A percentile compares a stretch with the other conserved stretches of the same genome.
Conservation (phyloP, 2,113 vertebrate species). For the Salvator merianae region DNA sequence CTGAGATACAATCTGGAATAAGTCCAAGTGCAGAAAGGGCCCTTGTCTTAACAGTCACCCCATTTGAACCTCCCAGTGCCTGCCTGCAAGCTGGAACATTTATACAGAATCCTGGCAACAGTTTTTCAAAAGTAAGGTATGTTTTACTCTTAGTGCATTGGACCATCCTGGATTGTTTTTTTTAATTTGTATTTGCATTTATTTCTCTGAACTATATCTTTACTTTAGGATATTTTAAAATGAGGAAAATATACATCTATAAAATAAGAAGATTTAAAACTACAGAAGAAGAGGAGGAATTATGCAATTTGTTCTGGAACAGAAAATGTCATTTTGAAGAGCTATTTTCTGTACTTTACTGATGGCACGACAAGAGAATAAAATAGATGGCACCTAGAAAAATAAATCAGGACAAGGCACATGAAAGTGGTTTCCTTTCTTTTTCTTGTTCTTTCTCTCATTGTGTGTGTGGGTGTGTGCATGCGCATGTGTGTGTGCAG, state of each 20-base stretch:
- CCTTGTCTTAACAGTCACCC: not conserved
- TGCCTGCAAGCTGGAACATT: not conserved
- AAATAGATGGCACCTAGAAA: not conserved
- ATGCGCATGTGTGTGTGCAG: no score
- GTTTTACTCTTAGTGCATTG: not conserved
- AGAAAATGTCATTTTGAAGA: conserved; percentile 13
- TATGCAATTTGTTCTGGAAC: conserved; percentile 4
- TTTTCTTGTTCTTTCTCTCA: no score
- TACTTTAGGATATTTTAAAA: conserved; percentile 4
- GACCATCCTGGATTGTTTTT: not conserved
- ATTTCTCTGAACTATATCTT: not conserved
- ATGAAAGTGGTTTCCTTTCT: not conserved
- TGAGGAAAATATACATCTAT: not conserved
- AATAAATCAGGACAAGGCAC: conserved; percentile 1
- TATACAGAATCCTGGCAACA: not conserved
- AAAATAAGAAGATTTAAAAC: not conserved
- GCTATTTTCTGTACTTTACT: not conserved
- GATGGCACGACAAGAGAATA: not conserved
- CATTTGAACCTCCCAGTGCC: not conserved
- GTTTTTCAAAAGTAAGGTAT: not conserved
- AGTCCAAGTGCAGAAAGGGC: no score
- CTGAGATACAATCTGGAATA: no score
- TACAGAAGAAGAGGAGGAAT: not conserved
- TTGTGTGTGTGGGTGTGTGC: no score
- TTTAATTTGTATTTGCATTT: not conserved